Conservation (phyloP, 2,113 vertebrate genomes). For the Tauraco erythrolophus region DNA sequence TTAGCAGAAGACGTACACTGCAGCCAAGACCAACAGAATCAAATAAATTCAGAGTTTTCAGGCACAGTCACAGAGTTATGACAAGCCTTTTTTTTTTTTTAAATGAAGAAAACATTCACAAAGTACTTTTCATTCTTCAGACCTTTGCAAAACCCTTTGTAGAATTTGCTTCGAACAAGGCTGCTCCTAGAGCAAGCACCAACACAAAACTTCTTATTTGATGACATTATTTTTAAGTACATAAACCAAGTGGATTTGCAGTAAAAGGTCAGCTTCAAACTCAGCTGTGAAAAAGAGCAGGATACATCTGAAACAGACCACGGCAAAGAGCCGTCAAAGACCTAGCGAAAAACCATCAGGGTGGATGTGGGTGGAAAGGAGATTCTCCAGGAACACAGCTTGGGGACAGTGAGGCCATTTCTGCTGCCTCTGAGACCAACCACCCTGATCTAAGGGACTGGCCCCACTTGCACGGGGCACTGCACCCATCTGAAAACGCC, state of each 20-base stretch:
- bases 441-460: accelerated
- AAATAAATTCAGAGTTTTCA: conserved; percentile 14
- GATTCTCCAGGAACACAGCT: not conserved
- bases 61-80: conserved; percentile 7
- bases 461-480: accelerated
- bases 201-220: not conserved
- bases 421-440: not conserved
- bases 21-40: conserved; percentile 33
- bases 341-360: not conserved
- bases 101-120: conserved; percentile 12
- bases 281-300: not conserved
- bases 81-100: not conserved
- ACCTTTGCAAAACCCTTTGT: not conserved
- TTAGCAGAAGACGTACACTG: not conserved
- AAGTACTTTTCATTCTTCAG: conserved; percentile 11
- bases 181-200: not conserved
- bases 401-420: not conserved
- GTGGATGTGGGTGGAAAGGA: not conserved
- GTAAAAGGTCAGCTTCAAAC: not conserved
- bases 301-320: not conserved
- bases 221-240: not conserved
- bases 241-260: not conserved
- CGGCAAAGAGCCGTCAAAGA: not conserved
- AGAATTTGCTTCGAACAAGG: not conserved
- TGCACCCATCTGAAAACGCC: not conserved